These are phyloP conservation scores for Hirudinaria manillensis DNA, from an alignment of 2,888 invertebrate genomes.

Conservation along the genomic window DNA sequence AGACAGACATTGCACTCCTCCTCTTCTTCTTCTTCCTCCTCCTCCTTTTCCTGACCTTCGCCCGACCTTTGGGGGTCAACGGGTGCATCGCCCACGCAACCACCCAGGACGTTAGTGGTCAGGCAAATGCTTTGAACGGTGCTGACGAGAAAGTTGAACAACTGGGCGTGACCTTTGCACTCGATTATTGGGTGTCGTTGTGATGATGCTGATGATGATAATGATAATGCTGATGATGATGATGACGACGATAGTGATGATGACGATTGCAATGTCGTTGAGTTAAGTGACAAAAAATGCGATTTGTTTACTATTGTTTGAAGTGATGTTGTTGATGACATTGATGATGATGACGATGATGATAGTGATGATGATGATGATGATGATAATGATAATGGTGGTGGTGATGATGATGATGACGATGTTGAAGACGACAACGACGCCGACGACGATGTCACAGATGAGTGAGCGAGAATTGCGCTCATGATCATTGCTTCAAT, in stretches of 20 bases:
- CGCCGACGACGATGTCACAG: neutral
- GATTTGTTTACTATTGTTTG: neutral
- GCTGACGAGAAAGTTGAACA: neutral
- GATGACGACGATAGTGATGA: neutral
- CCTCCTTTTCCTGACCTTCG: neutral
- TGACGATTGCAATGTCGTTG: neutral
- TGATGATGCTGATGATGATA: conserved; percentile 25
- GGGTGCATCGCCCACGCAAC: neutral
- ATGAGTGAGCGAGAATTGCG: too few relatives aligned
- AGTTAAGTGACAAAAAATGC: neutral
- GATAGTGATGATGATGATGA: neutral
- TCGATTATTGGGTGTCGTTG: conserved; percentile 6
- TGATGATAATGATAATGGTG: neutral
- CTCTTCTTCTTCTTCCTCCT: neutral
- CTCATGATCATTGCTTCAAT: too few relatives aligned
- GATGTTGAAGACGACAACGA: neutral
- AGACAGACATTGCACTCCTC: too few relatives aligned
- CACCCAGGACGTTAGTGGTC: neutral
- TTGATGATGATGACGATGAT: neutral
- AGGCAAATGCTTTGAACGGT: neutral
- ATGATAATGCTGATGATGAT: conserved; percentile 10
- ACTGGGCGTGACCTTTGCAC: neutral
- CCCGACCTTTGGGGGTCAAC: neutral
- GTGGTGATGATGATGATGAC: neutral
- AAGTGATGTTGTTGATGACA: neutral